Conservation (phyloP, 1,140 invertebrate genomes). For the Zophobas morio region DNA sequence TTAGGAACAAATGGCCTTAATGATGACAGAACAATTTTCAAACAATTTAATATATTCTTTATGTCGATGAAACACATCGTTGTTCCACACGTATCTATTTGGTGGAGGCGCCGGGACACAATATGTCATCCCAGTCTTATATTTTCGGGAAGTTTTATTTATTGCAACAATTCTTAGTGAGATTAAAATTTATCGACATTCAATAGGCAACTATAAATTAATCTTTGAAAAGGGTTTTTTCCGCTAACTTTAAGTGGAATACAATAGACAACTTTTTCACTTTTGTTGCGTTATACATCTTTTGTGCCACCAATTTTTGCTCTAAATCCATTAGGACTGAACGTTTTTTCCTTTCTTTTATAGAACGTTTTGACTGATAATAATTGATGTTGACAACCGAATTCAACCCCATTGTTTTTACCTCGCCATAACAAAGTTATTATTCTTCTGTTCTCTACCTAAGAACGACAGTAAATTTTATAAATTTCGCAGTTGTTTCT, state of each 20-base stretch:
- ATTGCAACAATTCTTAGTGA: slow-evolving; percentile 24
- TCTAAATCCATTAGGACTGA: slow-evolving; percentile 20
- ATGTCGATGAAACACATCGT: not conserved
- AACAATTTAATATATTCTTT: no score
- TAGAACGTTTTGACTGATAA: slow-evolving; percentile 5
- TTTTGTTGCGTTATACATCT: slow-evolving; percentile 16
- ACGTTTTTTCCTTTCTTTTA: slow-evolving; percentile 3
- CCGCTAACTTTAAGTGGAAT: slow-evolving; percentile 13
- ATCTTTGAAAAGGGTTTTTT: slow-evolving; percentile 16
- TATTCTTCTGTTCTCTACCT: slow-evolving; percentile 6
- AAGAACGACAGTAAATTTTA: slow-evolving; percentile 22
- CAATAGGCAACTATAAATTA: slow-evolving; percentile 28
- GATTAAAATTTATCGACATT: slow-evolving; percentile 34
- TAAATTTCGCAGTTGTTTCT: slow-evolving; percentile 21
- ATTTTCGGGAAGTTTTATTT: slow-evolving; percentile 20
- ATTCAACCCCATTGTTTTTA: slow-evolving; percentile 19
- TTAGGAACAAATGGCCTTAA: no score
- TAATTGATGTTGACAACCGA: slow-evolving; percentile 23
- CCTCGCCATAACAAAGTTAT: slow-evolving; percentile 34
- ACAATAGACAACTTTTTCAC: slow-evolving; percentile 9
- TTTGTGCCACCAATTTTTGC: slow-evolving; percentile 13
- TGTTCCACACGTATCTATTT: slow-evolving; percentile 1
- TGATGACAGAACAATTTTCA: no score
- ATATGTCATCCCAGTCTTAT: not conserved
- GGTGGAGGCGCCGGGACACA: slow-evolving; percentile 30